A percentile compares a stretch with the other conserved stretches of the same genome.
Conservation (phyloP, 2,797 vertebrate genomes). For the Gymnocypris eckloni region DNA sequence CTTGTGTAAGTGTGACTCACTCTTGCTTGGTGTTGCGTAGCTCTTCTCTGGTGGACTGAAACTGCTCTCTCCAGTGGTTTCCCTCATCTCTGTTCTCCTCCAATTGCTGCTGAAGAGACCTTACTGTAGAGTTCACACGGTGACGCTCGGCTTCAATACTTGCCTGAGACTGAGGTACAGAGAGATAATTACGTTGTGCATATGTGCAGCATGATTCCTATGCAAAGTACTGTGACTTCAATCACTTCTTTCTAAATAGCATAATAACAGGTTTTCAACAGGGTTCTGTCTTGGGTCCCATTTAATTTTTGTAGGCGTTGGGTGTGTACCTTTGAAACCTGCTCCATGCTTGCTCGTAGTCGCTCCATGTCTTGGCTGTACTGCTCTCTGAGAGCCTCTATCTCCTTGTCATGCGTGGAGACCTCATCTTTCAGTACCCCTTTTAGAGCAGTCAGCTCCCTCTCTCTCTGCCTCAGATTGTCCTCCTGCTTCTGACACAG, state of each 20-base stretch:
- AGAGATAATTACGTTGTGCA: not conserved
- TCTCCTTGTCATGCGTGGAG: constrained; percentile 87
- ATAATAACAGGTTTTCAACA: not conserved
- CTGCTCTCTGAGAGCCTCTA: constrained; percentile 86
- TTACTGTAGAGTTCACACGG: constrained; percentile 83
- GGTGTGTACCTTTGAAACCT: constrained; percentile 84
- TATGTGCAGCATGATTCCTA: constrained; percentile 14
- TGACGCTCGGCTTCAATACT: constrained; percentile 87
- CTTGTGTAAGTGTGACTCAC: constrained; percentile 72
- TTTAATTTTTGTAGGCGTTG: not conserved
- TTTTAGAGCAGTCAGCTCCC: constrained; percentile 91
- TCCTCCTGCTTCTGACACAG: constrained; percentile 86
- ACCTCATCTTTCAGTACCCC: constrained; percentile 95
- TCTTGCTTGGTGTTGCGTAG: constrained; percentile 87
- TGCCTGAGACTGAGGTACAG: constrained; percentile 82
- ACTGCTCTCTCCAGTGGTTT: constrained; percentile 92
- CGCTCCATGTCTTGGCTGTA: constrained; percentile 88
- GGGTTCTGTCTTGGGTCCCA: not conserved
- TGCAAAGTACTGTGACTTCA: not conserved
- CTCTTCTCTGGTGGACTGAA: constrained; percentile 89
- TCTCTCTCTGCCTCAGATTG: constrained; percentile 83
- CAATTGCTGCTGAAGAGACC: constrained; percentile 87
- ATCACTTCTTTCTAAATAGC: not conserved
- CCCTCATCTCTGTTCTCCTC: constrained; percentile 91
- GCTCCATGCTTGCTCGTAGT: constrained; percentile 88